A percentile compares a stretch with the other conserved stretches of the same genome.
These are phyloP conservation scores for Microhierax caerulescens DNA, from an alignment of 2,797 vertebrate genomes.

Conservation along the genomic window DNA sequence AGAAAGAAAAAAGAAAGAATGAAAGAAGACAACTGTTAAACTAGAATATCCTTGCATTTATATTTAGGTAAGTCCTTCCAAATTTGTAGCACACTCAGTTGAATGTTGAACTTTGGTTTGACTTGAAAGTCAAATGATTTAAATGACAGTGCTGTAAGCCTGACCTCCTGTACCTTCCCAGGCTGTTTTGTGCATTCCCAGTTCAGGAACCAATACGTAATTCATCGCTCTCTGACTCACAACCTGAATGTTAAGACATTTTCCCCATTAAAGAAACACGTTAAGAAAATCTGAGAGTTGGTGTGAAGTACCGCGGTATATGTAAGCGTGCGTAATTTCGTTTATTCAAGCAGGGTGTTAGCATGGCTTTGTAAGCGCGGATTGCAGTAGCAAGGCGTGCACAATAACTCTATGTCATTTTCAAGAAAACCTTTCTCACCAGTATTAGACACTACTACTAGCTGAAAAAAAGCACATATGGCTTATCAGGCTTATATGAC, in stretches of 20 bases:
- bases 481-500: neutral
- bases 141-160: neutral
- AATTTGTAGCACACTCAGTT: neutral
- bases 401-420: neutral
- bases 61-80: neutral
- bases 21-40: neutral
- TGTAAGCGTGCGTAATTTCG: neutral
- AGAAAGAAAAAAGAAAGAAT: too few relatives aligned
- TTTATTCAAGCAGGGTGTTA: neutral
- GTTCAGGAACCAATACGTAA: neutral
- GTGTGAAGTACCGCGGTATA: neutral
- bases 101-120: neutral
- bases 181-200: neutral
- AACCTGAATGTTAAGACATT: neutral
- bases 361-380: neutral
- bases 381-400: neutral
- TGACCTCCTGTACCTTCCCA: neutral
- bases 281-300: neutral
- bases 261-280: neutral
- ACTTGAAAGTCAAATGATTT: neutral
- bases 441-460: neutral
- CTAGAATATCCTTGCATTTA: neutral
- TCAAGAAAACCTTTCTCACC: neutral
- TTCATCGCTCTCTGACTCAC: neutral
- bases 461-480: rapidly evolving